phyloP scores from a whole-genome alignment of 2,797 vertebrate genomes.

The Luscinia megarhynchos region DNA sequence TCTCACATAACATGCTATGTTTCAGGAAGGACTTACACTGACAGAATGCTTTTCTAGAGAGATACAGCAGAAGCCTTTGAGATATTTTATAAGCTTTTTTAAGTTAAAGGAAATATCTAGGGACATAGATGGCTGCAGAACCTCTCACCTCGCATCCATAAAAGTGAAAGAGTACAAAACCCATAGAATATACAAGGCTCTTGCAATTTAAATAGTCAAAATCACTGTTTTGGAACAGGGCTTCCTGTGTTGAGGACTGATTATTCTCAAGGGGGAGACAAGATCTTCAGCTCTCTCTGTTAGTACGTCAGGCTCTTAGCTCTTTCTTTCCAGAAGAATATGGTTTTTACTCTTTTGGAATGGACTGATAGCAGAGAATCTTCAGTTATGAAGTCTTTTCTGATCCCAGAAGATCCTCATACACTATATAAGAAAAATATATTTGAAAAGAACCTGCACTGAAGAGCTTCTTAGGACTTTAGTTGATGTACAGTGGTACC shows the following conservation, averaged over 20 bases:
- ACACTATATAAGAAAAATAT: neutral
- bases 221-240: neutral
- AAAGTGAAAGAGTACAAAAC: neutral
- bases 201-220: neutral
- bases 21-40: neutral
- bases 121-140: neutral
- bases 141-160: fast-evolving
- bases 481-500: neutral
- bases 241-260: neutral
- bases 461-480: neutral
- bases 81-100: neutral
- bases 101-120: neutral
- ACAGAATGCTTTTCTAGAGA: neutral
- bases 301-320: neutral
- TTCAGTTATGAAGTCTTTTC: neutral
- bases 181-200: neutral
- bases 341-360: neutral
- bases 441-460: neutral
- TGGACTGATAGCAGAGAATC: neutral
- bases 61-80: neutral
- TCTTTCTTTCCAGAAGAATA: neutral
- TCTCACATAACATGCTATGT: neutral
- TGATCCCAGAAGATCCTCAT: neutral
- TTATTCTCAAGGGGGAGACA: neutral
- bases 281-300: neutral